phyloP scores from a whole-genome alignment of 1,140 invertebrate species.

The Apis mellifera region DNA sequence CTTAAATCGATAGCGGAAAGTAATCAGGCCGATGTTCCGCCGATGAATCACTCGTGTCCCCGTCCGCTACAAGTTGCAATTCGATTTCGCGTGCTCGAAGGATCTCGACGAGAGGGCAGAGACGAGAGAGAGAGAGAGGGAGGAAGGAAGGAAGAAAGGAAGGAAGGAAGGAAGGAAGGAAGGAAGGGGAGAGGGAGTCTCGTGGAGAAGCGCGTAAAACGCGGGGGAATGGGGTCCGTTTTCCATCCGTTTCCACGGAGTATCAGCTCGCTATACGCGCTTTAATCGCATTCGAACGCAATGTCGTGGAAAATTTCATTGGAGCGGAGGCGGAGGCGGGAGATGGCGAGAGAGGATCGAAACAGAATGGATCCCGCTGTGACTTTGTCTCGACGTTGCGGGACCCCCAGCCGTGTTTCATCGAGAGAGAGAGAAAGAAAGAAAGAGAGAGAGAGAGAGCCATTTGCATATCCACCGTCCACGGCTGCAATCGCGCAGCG shows the following conservation, averaged over 20 bases:
- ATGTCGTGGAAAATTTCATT: constrained; percentile 82
- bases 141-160: constrained; percentile 2
- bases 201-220: background rate
- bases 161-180: constrained; percentile 33
- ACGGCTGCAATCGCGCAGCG: constrained; percentile 60
- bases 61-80: constrained; percentile 75
- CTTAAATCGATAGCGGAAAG: constrained; percentile 60
- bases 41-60: constrained; percentile 71
- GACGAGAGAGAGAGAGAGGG: constrained; percentile 48
- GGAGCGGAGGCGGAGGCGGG: constrained; percentile 64
- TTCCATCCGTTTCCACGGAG: constrained; percentile 70
- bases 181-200: too few species aligned
- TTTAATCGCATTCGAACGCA: constrained; percentile 82
- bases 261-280: constrained; percentile 72
- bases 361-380: constrained; percentile 73
- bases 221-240: constrained; percentile 46
- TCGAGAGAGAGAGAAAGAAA: constrained; percentile 12
- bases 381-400: constrained; percentile 79
- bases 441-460: background rate
- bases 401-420: constrained; percentile 68
- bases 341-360: constrained; percentile 20
- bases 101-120: background rate
- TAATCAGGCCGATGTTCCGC: constrained; percentile 71
- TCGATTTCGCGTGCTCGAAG: constrained; percentile 73
- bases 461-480: constrained; percentile 77